Base-by-base conservation (phyloP, 2,888 invertebrate genomes). In the Ennomos fuscantarius region DNA sequence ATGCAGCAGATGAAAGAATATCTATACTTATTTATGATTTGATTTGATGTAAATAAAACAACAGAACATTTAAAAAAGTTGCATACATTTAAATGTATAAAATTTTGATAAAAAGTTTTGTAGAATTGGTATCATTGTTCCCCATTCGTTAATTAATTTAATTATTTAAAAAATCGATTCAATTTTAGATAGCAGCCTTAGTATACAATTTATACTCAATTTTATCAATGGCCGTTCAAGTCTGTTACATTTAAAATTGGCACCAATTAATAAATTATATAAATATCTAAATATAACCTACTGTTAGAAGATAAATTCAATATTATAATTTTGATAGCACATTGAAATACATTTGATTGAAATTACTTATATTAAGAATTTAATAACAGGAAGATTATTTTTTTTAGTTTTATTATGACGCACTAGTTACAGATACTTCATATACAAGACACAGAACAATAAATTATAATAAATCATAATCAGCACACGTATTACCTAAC, bases 41-140 rank as follows among this genome's bases (percentile, higher is more conserved):
- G 53, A 46, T 51, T 47, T 12, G 6, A 11, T 39, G 8, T 34
- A 56, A 46, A 54, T 42, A 58, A 65, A 67, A 63, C 55, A 69
- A 61, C 63, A 68, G 56, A 40, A 59, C 49, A 66, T 61, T 51
- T 65, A 58, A 51, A 58, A 63, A 69, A 60, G 36, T 52, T 45
- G 42, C n/a, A n/a, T 49, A 31, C 46, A 50, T 47, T 53, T 31
- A 39, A 13, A 41, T 41, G 2, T 35, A 32, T 65, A 62, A 61
- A 61, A 60, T 63, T 63, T 68, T 65, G 55, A 45, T 64, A 62
- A 56, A 60, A 65, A 66, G 66, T 62, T 62, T 72, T 56, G 62
- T 73, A 70, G 65, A 66, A 71, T 77, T 68, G 77, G 71, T 81
- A 70, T 78, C 75, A 82, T 89, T 90, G 89, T 82, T 89, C 89